Conservation (phyloP, 2,888 invertebrate genomes). For the Agrotis ipsilon region DNA sequence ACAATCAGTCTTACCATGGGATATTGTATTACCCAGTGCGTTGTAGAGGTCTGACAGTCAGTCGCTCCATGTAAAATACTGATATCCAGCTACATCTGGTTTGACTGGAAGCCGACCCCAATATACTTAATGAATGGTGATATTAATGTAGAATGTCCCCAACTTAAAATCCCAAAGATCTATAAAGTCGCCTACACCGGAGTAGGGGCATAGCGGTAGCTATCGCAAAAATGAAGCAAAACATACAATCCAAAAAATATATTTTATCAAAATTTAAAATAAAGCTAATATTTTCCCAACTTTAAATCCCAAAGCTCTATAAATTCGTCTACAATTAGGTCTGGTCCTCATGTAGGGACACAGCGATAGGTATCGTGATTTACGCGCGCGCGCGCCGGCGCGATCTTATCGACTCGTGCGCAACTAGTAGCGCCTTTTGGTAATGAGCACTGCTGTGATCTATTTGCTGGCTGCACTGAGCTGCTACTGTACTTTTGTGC, state of each 20-base stretch:
- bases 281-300: constrained; percentile 12
- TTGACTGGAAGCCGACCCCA: too few species aligned
- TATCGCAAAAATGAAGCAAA: neutral
- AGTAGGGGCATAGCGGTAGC: constrained; percentile 61
- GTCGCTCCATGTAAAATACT: too few species aligned
- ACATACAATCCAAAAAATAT: constrained; percentile 44
- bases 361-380: constrained; percentile 84
- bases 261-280: constrained; percentile 5
- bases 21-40: too few species aligned
- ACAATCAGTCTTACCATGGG: too few species aligned
- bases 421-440: constrained; percentile 73
- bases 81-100: too few species aligned
- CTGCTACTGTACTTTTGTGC: constrained; percentile 60
- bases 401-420: constrained; percentile 76
- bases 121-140: too few species aligned
- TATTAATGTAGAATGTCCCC: too few species aligned
- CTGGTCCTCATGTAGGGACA: constrained; percentile 80
- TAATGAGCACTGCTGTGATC: constrained; percentile 78
- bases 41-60: too few species aligned
- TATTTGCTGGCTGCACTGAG: constrained; percentile 62
- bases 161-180: constrained; percentile 23
- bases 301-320: constrained; percentile 57
- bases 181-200: constrained; percentile 77
- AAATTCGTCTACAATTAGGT: constrained; percentile 82
- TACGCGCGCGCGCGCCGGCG: constrained; percentile 74